Percentiles rank a stretch among this genome's conserved stretches.
Evolutionary conservation across 92 coral and sea anemone genomes (phyloP).

Genomic region (Ricordea florida): DNA sequence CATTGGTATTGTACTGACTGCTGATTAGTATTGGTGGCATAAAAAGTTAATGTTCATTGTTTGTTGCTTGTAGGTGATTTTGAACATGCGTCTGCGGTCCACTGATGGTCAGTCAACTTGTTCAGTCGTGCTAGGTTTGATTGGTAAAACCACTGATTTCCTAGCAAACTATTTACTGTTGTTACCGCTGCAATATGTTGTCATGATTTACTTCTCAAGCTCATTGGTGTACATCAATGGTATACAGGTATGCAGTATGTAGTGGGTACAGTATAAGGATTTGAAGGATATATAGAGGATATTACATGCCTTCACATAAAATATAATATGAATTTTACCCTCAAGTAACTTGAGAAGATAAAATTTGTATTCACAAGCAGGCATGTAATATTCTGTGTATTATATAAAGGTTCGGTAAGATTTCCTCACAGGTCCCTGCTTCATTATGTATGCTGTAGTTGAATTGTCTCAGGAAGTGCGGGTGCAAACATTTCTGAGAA

Average conservation of each 20-base stretch:
- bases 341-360: too few relatives aligned
- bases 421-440: too few relatives aligned
- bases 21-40: not conserved
- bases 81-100: conserved; percentile 52
- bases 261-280: not conserved
- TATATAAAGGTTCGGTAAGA: too few relatives aligned
- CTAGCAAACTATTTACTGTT: conserved; percentile 35
- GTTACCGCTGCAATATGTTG: conserved; percentile 30
- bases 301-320: too few relatives aligned
- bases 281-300: too few relatives aligned
- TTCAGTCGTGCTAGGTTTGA: conserved; percentile 22
- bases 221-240: conserved; percentile 59
- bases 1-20: too few relatives aligned
- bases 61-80: conserved; percentile 17
- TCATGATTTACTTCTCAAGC: conserved; percentile 64
- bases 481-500: too few relatives aligned
- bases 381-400: too few relatives aligned
- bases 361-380: too few relatives aligned
- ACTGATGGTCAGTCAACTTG: conserved; percentile 58
- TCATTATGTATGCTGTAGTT: too few relatives aligned
- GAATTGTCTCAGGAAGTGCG: too few relatives aligned
- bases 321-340: too few relatives aligned
- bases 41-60: not conserved
- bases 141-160: conserved; percentile 52
- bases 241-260: conserved; percentile 36